Evolutionary conservation across 2,797 vertebrate genomes (phyloP).

Genomic region (Microctenopoma stevenorrisi): DNA sequence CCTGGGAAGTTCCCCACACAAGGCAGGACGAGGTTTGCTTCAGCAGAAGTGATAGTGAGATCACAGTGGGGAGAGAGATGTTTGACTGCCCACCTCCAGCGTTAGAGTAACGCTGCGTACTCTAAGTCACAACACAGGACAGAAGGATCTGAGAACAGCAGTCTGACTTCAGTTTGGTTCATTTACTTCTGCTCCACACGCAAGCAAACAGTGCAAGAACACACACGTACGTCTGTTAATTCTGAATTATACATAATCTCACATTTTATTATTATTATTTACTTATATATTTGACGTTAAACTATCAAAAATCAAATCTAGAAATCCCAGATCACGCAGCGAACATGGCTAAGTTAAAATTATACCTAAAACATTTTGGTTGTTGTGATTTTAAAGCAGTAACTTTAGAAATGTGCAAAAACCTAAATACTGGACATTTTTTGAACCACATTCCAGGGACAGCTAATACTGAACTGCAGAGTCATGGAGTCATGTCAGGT

Average conservation of each 20-base stretch:
- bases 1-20: conserved; percentile 66
- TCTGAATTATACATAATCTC: background rate
- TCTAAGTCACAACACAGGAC: conserved; percentile 53
- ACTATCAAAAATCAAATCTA: no score
- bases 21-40: conserved; percentile 36
- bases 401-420: conserved; percentile 30
- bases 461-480: conserved; percentile 35
- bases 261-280: background rate
- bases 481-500: conserved; percentile 74
- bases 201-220: background rate
- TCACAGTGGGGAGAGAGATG: conserved; percentile 44
- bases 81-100: conserved; percentile 59
- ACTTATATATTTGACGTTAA: background rate
- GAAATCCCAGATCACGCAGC: background rate
- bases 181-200: conserved; percentile 13
- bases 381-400: background rate
- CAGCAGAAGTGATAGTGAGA: conserved; percentile 43
- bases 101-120: conserved; percentile 22
- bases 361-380: background rate
- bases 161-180: background rate
- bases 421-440: conserved; percentile 47
- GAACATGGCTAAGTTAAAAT: background rate
- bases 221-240: background rate
- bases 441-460: conserved; percentile 63
- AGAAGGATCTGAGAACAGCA: conserved; percentile 20